A percentile compares a stretch with the other conserved stretches of the same genome.
These are phyloP conservation scores for Atherix ibis DNA, from an alignment of 2,888 invertebrate species.

Conservation along the genomic window DNA sequence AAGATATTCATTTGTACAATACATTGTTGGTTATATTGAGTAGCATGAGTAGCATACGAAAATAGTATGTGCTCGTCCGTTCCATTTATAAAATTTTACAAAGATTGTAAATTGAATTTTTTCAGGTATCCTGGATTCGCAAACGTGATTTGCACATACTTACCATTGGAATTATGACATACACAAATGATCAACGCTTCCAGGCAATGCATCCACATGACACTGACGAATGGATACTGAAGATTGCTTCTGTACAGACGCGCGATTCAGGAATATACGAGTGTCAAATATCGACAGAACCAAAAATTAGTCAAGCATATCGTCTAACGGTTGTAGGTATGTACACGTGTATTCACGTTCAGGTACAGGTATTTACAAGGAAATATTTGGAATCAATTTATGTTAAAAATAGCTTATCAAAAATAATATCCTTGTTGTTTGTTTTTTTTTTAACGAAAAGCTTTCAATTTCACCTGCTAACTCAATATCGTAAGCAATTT, in stretches of 20 bases:
- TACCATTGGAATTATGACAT: slow-evolving; percentile 54
- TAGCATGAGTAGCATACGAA: too few relatives aligned
- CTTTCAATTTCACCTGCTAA: not conserved
- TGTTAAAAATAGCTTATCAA: not conserved
- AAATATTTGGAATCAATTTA: too few relatives aligned
- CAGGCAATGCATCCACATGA: slow-evolving; percentile 54
- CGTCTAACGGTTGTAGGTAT: slow-evolving; percentile 55
- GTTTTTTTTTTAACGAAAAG: not conserved
- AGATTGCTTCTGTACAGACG: slow-evolving; percentile 50
- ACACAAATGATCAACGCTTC: slow-evolving; percentile 58
- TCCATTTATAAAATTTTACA: too few relatives aligned
- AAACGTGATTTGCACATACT: slow-evolving; percentile 66
- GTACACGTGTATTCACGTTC: slow-evolving; percentile 17
- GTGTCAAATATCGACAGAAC: slow-evolving; percentile 64
- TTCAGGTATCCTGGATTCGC: slow-evolving; percentile 75
- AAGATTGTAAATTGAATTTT: too few relatives aligned
- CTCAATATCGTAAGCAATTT: too few relatives aligned
- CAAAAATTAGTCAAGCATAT: slow-evolving; percentile 59
- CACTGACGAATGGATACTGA: slow-evolving; percentile 56
- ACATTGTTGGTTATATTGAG: too few relatives aligned
- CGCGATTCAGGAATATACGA: slow-evolving; percentile 56
- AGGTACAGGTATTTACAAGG: too few relatives aligned
- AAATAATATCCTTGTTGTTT: too few relatives aligned
- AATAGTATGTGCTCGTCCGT: too few relatives aligned
- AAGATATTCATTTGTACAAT: too few relatives aligned